Evolutionary conservation across 2,888 invertebrate genomes (phyloP), one percentile per base, ranked within the genome.

Genomic region (Protula sp.): DNA sequence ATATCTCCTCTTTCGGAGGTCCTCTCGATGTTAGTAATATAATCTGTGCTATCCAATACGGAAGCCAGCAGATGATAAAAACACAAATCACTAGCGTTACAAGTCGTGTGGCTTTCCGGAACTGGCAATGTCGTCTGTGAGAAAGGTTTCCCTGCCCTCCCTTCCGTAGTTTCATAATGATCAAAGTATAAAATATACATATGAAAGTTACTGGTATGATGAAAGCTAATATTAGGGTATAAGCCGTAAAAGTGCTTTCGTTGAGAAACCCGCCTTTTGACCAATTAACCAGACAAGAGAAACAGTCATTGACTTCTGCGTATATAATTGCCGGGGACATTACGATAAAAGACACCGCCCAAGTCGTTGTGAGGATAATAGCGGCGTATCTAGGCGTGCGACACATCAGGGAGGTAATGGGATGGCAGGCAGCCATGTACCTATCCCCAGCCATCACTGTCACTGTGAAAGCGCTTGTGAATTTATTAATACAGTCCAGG

Each of bases 391-490:
- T 38, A 3, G 67, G 63, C 1, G 67, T 64, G 19, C 68, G 60
- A 58, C 60, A 66, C 14, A 57, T 48, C 55, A 64, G 59, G 3
- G 66, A 62, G 27, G 50, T 48, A n/a, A 68, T 61, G 9, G 68
- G 67, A 58, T 62, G 61, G 53, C 64, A 64, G 1, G 68, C 68
- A 19, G 68, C 68, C 9, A 66, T 29, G 60, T 61, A 68, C 2
- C 68, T 57, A 59, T 68, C 68, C 4, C 65, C 67, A 30, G 38
- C 61, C 64, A 68, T 66, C 22, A 61, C 59, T 14, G 61, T 54
- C 31, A 68, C 55, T 2, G 68, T 68, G 54, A 68, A 64, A 9
- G 68, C 59, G 0, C 67, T 64, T 2, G 67, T 63, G 61, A 68
- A 68, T 57, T 59, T 61, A 58, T 68, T 68, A 50, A 68, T 60